A percentile compares a stretch with the other conserved stretches of the same genome.
These are phyloP conservation scores for Manacus vitellinus DNA, from an alignment of 2,113 vertebrate species.

Conservation along the genomic window DNA sequence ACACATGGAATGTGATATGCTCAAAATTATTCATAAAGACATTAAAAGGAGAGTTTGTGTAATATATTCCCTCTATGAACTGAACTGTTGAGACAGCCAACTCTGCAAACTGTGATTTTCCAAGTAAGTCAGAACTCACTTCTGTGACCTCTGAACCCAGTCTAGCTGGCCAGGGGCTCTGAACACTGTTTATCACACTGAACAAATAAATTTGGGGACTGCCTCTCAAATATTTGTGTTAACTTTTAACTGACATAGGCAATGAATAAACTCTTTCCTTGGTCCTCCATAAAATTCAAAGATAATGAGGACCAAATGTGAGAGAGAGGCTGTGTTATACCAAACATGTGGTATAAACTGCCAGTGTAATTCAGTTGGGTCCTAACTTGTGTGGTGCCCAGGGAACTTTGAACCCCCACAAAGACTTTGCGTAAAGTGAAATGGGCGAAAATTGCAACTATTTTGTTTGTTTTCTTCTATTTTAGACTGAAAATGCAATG, in stretches of 20 bases:
- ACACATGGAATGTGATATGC: background rate
- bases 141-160: background rate
- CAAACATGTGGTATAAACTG: background rate
- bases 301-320: background rate
- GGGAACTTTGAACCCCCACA: background rate
- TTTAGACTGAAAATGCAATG: background rate
- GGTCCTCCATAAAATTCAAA: background rate
- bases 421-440: background rate
- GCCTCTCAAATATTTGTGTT: background rate
- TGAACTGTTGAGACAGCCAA: background rate
- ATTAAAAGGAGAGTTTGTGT: background rate
- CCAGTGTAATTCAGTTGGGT: background rate
- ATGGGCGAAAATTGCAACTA: background rate
- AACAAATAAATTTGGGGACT: background rate
- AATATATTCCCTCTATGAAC: background rate
- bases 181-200: background rate
- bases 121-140: background rate
- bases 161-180: background rate
- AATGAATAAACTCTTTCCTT: background rate
- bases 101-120: background rate
- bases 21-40: background rate
- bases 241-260: background rate
- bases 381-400: background rate
- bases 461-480: constrained; percentile 37
- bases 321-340: background rate